Evolutionary conservation across 2,888 invertebrate genomes (phyloP).

Genomic region (Phymatocera aterrima): DNA sequence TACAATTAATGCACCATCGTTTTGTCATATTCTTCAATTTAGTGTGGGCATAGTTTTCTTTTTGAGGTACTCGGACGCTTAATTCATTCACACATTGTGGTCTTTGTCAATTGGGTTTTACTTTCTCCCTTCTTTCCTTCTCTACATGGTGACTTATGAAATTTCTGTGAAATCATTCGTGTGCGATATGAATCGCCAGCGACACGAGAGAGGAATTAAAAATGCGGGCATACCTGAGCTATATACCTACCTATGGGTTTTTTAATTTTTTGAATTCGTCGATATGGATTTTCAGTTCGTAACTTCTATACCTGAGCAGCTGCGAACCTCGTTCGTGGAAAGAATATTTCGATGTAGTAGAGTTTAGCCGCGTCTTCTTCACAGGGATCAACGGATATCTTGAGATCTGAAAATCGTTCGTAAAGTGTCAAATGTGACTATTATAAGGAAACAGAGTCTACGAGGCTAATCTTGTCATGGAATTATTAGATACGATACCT

Average conservation of each 20-base stretch:
- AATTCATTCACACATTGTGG: not conserved
- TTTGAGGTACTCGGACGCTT: too few relatives aligned
- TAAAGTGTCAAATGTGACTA: slow-evolving; percentile 11
- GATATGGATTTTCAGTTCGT: not conserved
- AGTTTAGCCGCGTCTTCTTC: not conserved
- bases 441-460: slow-evolving; percentile 22
- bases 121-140: not conserved
- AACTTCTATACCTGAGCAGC: slow-evolving; percentile 13
- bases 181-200: not conserved
- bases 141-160: not conserved
- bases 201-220: slow-evolving; percentile 1
- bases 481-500: slow-evolving; percentile 24
- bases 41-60: not conserved
- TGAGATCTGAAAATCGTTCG: slow-evolving; percentile 27
- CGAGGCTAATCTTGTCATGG: slow-evolving; percentile 13
- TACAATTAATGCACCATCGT: not conserved
- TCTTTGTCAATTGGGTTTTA: not conserved
- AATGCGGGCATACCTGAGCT: not conserved
- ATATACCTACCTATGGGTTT: too few relatives aligned
- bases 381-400: not conserved
- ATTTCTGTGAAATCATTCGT: not conserved
- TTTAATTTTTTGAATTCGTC: not conserved
- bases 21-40: not conserved
- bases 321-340: not conserved
- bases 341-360: not conserved